Evolutionary conservation across 2,797 vertebrate genomes (phyloP), one percentile per base, ranked within the genome.

Genomic region (Delichon dasypus): DNA sequence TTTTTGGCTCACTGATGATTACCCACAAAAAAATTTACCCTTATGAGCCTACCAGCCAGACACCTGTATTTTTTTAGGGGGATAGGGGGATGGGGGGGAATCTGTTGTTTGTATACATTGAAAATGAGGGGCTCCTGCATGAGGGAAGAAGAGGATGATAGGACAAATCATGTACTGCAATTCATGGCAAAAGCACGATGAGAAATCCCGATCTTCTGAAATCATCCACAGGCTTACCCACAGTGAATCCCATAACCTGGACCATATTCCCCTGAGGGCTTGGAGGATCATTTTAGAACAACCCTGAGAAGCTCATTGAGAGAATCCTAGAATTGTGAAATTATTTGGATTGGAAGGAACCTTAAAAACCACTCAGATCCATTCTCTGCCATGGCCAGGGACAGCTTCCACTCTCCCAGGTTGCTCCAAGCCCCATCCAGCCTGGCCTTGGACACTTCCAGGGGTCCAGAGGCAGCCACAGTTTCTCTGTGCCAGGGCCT

Each of bases 381-480:
- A 53, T 0, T 0, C 5, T 8, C 20, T 65, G 51, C 32, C 51
- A 45, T 3, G 32, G 3, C 2, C 44, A 70, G 51, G 25, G n/a
- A 51, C 72, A 40, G 2, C 14, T 77, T 0, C 40, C 40, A 29
- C 22, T 0, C 0, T 2, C 16, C 66, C 34, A 66, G 40, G 22
- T 0, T 25, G 21, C 2, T 78, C 80, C 26, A 47, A 77, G 5
- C 7, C 7, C 5, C 0, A 0, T 53, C 45, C 66, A 65, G 0
- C 13, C 27, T 57, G 72, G 10, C 3, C 26, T 60, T 0, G 66
- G 0, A 8, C 34, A 42, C 3, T 78, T 1, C 18, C 66, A 90
- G 34, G 22, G 18, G 42, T 60, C 7, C 57, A 53, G 53, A n/a
- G 11, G 7, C 65, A 89, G 12, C 38, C 66, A 47, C 66, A 84